phyloP scores from a whole-genome alignment of 2,797 vertebrate species.

The Fistularia commersonii region DNA sequence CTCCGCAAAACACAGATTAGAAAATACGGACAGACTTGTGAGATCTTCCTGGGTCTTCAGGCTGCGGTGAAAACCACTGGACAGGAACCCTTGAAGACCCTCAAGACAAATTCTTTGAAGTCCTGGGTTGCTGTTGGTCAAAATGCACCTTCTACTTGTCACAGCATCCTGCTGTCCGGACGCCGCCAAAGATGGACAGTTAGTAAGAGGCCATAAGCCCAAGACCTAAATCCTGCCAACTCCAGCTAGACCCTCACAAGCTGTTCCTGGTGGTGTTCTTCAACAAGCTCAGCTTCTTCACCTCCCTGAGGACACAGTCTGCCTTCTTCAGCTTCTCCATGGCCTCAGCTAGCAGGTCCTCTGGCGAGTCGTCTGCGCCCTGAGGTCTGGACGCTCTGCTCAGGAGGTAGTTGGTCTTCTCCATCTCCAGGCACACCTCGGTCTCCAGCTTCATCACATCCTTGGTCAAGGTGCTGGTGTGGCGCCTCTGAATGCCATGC shows the following conservation, averaged over 20 bases:
- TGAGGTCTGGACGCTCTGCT: slow-evolving; percentile 56
- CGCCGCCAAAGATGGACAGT: no score
- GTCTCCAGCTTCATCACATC: slow-evolving; percentile 75
- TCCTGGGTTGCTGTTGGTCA: no score
- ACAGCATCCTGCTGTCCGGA: no score
- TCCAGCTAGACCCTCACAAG: slow-evolving; percentile 67
- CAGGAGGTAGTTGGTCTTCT: slow-evolving; percentile 81
- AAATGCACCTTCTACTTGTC: no score
- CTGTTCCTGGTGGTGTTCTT: slow-evolving; percentile 66
- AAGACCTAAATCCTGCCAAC: no score
- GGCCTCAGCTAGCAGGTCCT: slow-evolving; percentile 80
- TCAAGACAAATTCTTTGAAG: no score
- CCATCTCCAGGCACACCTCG: slow-evolving; percentile 79
- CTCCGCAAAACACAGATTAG: no score
- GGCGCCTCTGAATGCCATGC: slow-evolving; percentile 1
- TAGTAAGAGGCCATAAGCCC: no score
- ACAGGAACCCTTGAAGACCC: no score
- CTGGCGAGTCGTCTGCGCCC: slow-evolving; percentile 41
- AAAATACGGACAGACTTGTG: no score
- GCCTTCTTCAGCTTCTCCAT: slow-evolving; percentile 88
- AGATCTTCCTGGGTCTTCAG: no score
- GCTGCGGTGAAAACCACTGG: no score
- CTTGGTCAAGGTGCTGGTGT: neutral
- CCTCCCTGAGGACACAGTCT: slow-evolving; percentile 84
- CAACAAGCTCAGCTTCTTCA: slow-evolving; percentile 69